Evolutionary conservation across 2,797 vertebrate species (phyloP), one percentile per base, ranked within the genome.

Genomic region (Sarcoramphus papa): DNA sequence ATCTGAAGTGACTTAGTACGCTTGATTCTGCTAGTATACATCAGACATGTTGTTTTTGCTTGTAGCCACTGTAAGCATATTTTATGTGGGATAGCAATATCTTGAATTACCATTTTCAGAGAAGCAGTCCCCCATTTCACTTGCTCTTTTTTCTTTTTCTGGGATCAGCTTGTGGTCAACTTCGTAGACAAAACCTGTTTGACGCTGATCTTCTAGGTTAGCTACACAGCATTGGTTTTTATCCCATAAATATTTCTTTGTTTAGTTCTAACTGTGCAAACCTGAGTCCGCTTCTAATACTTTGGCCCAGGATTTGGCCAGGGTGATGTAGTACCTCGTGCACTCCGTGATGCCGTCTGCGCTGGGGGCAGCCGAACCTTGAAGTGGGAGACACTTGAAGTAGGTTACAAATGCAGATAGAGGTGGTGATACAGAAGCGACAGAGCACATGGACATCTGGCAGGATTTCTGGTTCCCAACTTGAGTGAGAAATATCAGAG

Each of bases 341-440:
- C 1, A 0, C 0, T 19, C 40, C 0, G 0, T 4, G 57, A 9
- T 25, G n/a, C 3, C 10, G 6, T 47, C 1, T 2, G 68, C 7
- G 3, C 48, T 1, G 0, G 22, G 40, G 40, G 10, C 30, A 48
- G 69, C 45, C 4, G 4, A n/a, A 75, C 31, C 23, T 6, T 8
- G 21, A 14, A 43, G 35, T 21, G 30, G 65, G 54, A 68, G 60
- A 17, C 12, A 28, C 10, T 30, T 40, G 12, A 25, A 40, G 67
- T 1, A 16, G 33, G 60, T 40, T 68, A 11, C 3, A 21, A 25
- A 54, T 19, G 25, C 45, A 67, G 40, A 6, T 10, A 4, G 72
- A 76, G 47, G 37, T 25, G 14, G 4, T 37, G 47, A 9, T 47
- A 11, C 6, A 9, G 16, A 25, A 18, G 10, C 20, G 7, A 6